Base-by-base conservation (phyloP, 1,140 invertebrate genomes). In the Drosophila auraria region DNA sequence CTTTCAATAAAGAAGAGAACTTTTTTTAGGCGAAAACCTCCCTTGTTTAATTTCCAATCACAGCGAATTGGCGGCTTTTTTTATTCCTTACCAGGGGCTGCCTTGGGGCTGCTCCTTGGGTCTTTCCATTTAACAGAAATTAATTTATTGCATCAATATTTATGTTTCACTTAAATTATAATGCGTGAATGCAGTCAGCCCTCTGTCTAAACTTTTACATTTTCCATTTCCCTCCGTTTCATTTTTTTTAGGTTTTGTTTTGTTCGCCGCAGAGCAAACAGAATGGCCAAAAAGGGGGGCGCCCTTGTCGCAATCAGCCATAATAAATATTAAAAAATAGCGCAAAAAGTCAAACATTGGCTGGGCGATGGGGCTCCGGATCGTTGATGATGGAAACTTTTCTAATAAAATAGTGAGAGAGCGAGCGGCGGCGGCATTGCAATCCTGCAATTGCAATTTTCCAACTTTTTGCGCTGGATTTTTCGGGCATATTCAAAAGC, bases 161-260 rank as follows among this genome's bases (percentile, higher is more conserved):
- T 90, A 90, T 90, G 86, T 90, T 90, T 91, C 86, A 90, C 86
- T 90, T 90, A 90, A 90, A 90, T 90, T 91, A 91, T 82, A 90
- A 90, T 90, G 86, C 86, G 86, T 90, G 86, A 90, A 90, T 90
- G 87, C 86, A 91, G 87, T 61, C 84, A 84, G 78, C 60, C 81
- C 69, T 51, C 70, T 78, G 60, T 70, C 77, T 71, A 73, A 89
- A 81, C 84, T 89, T 81, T 84, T 79, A 79, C 54, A 79, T 71
- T 75, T 62, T 38, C 11, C 65, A 66, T 71, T 78, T 61, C 53
- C 45, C 38, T 47, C 23, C 20, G 20, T 20, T 58, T 58, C 38
- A n/a, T 49, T 47, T 42, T 58, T 57, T 30, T 20, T 60, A 8
- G 40, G 40, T 54, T 44, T 38, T 15, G 69, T 56, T 77, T 53